Base-by-base conservation (phyloP, 2,113 vertebrate species). In the Pleuronectes platessa region DNA sequence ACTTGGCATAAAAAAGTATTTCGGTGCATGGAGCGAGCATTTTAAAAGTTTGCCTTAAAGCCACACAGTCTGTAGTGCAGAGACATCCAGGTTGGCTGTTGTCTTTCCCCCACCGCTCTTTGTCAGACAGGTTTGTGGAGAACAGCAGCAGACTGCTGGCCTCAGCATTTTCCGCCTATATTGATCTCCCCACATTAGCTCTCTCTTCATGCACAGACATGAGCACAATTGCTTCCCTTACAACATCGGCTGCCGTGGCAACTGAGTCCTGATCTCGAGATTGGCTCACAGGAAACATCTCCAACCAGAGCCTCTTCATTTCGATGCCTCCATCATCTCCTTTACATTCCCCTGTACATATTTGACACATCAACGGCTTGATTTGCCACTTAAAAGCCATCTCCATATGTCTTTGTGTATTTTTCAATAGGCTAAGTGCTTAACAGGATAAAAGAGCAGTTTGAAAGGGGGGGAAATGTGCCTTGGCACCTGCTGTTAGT, bases 141-240 rank as follows among this genome's bases (percentile, higher is more conserved):
- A 88, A 86, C 77, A 53, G 85, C 81, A 42, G 76, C 83, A 92
- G 85, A 93, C 92, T 93, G 93, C 93, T 92, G 83, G 84, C 88
- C 90, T 93, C 90, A 93, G 93, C 90, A 84, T 82, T 93, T 94
- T 90, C 84, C 73, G 86, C 78, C 86, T 77, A 83, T 94, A 93
- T 94, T 93, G 93, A 94, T 94, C 91, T 88, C 92, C 77, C 87
- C 91, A 89, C 90, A 92, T 92, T 92, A 93, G 82, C 87, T 87
- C 91, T 87, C 89, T 90, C 88, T 84, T 85, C 87, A 87, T 91
- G 91, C 89, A 89, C 87, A 89, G 90, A 86, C 90, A 90, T 88
- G 82, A 88, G 89, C 85, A 89, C 90, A 92, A 89, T 92, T 82
- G 90, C 90, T 92, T 92, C 91, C 86, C 91, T 90, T 83, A 90